Percentiles rank a stretch among this genome's conserved stretches.
Evolutionary conservation across 2,888 invertebrate species (phyloP).

Genomic region (Ctena decussata): DNA sequence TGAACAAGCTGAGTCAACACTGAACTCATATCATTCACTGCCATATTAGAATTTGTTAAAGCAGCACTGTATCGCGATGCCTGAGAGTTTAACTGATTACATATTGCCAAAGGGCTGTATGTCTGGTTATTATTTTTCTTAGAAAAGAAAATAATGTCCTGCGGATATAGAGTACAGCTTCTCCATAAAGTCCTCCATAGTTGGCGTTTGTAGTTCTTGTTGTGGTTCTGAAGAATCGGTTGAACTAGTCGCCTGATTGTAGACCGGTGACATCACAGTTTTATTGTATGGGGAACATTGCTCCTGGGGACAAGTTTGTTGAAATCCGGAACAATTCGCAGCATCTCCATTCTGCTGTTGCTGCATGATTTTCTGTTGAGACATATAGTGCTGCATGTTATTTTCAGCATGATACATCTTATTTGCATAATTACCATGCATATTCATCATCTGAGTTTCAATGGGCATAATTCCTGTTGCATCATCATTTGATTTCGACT

Average conservation of each 20-base stretch:
- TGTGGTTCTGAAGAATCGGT: conserved; percentile 78
- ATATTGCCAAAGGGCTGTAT: conserved; percentile 77
- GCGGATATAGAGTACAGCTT: conserved; percentile 83
- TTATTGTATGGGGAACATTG: conserved; percentile 69
- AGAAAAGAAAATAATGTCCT: conserved; percentile 84
- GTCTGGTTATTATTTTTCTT: conserved; percentile 79
- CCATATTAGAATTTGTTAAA: conserved; percentile 91
- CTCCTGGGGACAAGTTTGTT: conserved; percentile 64
- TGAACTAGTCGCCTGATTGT: conserved; percentile 86
- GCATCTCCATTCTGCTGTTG: conserved; percentile 57
- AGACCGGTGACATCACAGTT: conserved; percentile 85
- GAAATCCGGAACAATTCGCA: conserved; percentile 45
- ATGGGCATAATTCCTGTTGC: conserved; percentile 72
- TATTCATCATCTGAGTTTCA: conserved; percentile 39
- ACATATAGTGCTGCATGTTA: conserved; percentile 50
- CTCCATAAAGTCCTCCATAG: conserved; percentile 84
- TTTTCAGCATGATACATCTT: conserved; percentile 49
- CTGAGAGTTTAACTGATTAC: conserved; percentile 79
- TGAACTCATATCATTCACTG: conserved; percentile 97
- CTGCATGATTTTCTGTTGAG: conserved; percentile 49
- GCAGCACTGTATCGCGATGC: conserved; percentile 79
- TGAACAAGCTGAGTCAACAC: conserved; percentile 95
- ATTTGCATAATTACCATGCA: conserved; percentile 46
- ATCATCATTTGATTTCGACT: conserved; percentile 73
- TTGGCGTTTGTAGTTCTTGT: conserved; percentile 77